These are phyloP conservation scores for Hymenopus coronatus DNA, from an alignment of 2,888 invertebrate genomes.

Conservation along the genomic window DNA sequence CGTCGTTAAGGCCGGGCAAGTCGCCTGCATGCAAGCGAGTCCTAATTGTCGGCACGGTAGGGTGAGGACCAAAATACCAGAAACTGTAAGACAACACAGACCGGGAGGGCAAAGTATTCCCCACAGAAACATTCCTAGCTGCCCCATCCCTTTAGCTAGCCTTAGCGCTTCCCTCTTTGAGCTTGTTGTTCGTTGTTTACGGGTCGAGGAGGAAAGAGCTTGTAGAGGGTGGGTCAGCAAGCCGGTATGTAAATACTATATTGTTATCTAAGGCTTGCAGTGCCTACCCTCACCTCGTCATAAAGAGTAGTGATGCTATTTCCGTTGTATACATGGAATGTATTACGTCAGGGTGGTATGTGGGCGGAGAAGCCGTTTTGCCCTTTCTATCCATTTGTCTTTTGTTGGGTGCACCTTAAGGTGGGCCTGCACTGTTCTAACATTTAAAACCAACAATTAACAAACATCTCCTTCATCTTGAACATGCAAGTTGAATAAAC, in stretches of 20 bases:
- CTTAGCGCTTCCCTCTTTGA: constrained; percentile 1
- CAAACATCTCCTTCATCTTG: too few species aligned
- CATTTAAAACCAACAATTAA: too few species aligned
- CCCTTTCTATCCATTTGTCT: not conserved
- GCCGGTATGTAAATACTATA: constrained; percentile 17
- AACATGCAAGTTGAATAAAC: too few species aligned
- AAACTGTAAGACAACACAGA: not conserved
- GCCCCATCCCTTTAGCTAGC: not conserved
- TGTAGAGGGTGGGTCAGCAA: not conserved
- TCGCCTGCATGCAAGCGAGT: not conserved
- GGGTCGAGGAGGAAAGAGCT: not conserved
- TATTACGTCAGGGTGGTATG: not conserved
- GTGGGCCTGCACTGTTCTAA: too few species aligned
- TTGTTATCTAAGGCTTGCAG: not conserved
- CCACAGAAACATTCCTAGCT: constrained; percentile 4
- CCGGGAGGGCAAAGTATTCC: not conserved
- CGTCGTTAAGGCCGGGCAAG: not conserved
- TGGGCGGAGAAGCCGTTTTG: not conserved
- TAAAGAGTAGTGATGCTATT: not conserved
- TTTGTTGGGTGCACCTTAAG: not conserved
- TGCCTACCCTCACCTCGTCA: not conserved
- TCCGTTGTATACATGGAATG: not conserved
- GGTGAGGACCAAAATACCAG: not conserved
- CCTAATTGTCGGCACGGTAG: not conserved
- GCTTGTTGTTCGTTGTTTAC: constrained; percentile 7